Conservation (phyloP, 2,113 vertebrate species). For the Ramphastos sulfuratus region DNA sequence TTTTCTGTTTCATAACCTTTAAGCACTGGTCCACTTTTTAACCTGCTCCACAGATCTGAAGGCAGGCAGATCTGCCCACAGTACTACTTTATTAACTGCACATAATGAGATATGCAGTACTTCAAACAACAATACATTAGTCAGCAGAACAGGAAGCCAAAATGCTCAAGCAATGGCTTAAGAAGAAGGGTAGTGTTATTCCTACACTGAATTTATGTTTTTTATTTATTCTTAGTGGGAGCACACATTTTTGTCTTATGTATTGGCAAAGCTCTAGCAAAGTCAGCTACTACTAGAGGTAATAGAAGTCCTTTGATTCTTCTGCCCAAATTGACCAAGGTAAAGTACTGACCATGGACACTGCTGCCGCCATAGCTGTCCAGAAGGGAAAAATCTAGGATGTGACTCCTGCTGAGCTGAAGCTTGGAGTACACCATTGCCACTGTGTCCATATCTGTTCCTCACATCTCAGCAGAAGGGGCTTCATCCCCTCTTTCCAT, state of each 20-base stretch:
- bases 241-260: not conserved
- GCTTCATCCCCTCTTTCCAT: not conserved
- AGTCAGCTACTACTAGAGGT: not conserved
- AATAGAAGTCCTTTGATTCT: not conserved
- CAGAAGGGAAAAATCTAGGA: not conserved
- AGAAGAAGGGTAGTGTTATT: not conserved
- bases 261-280: not conserved
- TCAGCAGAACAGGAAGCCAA: constrained; percentile 29
- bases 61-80: constrained; percentile 23
- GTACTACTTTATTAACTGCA: constrained; percentile 49
- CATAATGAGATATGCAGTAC: constrained; percentile 45
- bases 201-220: not conserved
- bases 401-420: not conserved
- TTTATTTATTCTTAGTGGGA: not conserved
- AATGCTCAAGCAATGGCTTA: not conserved
- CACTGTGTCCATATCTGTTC: not conserved
- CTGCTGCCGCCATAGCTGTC: not conserved
- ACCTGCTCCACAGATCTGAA: constrained; percentile 17
- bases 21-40: constrained; percentile 24
- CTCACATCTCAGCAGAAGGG: not conserved
- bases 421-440: not conserved
- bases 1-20: constrained; percentile 43
- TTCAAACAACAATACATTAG: constrained; percentile 40
- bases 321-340: not conserved
- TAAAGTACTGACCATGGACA: not conserved